Evolutionary conservation across 2,888 invertebrate genomes (phyloP), one percentile per base, ranked within the genome.

Genomic region (Melanophora roralis): DNA sequence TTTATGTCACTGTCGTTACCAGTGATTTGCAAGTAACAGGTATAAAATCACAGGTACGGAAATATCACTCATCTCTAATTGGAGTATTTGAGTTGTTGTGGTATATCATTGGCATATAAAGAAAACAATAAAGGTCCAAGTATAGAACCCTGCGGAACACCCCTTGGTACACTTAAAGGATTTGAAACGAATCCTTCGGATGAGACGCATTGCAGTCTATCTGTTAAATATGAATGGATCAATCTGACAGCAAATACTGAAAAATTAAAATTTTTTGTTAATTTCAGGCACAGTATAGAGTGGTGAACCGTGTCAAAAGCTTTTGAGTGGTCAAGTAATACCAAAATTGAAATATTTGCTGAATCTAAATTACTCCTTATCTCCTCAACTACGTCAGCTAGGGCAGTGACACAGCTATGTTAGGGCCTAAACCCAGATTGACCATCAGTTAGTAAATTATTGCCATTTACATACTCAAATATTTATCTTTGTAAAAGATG

Each of bases 231-330:
- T 6, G 27, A 5, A 5, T 3, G 6, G 3, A 27, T 27, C 6
- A 27, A 27, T 5, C 27, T 27, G 6, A 11, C 23, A 11, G 45
- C 11, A 12, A 16, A 12, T 9, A 6, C 27, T 1, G 43, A 40
- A 23, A 40, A 43, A 27, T 40, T 14, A n/a, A 60, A 43, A 1
- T 32, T 0, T 14, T 27, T 16, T 2, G 6, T 43, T 4, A 43
- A 16, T 14, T 23, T 14, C 6, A 43, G 2, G 14, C n/a, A 59
- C n/a, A 40, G 59, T 59, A 27, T 43, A 12, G 14, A 59, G 19
- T 45, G 45, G 32, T 60, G 32, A 9, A 60, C 32, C 5, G 32
- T 60, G 9, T 62, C 19, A 12, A 64, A 64, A 6, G 64, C 49
- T 7, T 64, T 38, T n/a, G 19, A 64, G 19, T 49, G 49, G 16